These are phyloP conservation scores for Rutilus rutilus DNA, from an alignment of 2,113 vertebrate species.

Conservation along the genomic window DNA sequence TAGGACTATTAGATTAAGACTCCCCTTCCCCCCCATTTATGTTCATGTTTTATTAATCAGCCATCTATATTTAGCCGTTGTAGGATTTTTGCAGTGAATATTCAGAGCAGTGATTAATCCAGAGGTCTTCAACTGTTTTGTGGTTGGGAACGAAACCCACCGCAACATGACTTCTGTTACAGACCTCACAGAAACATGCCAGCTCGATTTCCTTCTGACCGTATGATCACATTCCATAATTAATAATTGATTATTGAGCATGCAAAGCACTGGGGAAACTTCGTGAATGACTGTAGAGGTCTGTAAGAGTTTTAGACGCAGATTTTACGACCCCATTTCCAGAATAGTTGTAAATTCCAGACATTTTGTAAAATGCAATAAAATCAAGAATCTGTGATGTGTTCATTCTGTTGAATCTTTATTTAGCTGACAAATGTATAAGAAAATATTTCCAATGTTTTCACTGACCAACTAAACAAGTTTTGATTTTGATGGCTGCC, in stretches of 20 bases:
- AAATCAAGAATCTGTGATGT: too few relatives aligned
- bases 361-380: too few relatives aligned
- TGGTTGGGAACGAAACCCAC: not conserved
- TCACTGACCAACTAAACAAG: too few relatives aligned
- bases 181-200: not conserved
- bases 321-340: too few relatives aligned
- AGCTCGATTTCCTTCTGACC: not conserved
- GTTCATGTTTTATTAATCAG: slow-evolving; percentile 70
- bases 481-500: too few relatives aligned
- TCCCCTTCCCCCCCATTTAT: slow-evolving; percentile 18
- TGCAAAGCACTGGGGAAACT: not conserved
- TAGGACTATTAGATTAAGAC: slow-evolving; percentile 37
- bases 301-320: too few relatives aligned
- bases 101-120: slow-evolving; percentile 60
- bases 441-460: too few relatives aligned
- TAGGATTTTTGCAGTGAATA: slow-evolving; percentile 53
- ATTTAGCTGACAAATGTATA: too few relatives aligned
- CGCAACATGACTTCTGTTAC: not conserved
- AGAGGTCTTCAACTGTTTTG: slow-evolving; percentile 7
- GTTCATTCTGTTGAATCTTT: too few relatives aligned
- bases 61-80: slow-evolving; percentile 57
- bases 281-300: not conserved
- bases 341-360: too few relatives aligned
- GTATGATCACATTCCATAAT: not conserved
- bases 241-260: not conserved